Evolutionary conservation across 2,888 invertebrate species (phyloP).

Genomic region (Agrotis ipsilon): DNA sequence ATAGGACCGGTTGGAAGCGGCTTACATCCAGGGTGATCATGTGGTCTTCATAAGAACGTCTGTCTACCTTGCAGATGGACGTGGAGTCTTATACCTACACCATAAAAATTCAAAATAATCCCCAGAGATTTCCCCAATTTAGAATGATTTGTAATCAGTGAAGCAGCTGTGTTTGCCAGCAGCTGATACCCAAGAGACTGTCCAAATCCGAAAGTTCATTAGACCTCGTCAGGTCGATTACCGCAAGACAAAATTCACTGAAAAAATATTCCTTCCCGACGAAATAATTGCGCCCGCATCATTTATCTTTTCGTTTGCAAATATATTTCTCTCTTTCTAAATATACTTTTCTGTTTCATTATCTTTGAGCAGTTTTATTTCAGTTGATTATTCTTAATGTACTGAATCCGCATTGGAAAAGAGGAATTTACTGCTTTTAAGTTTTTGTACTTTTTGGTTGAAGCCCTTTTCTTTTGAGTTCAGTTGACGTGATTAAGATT

Average conservation of each 20-base stretch:
- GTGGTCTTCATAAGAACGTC: too few relatives aligned
- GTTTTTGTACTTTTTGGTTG: slow-evolving; percentile 1
- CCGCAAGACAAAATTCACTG: slow-evolving; percentile 50
- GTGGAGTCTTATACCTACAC: too few relatives aligned
- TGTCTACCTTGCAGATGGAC: too few relatives aligned
- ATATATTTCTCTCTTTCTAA: slow-evolving; percentile 36
- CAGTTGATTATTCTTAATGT: slow-evolving; percentile 46
- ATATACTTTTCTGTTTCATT: slow-evolving; percentile 45
- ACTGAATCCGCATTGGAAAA: slow-evolving; percentile 27
- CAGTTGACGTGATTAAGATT: slow-evolving; percentile 4
- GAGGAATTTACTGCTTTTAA: neutral
- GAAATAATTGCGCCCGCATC: slow-evolving; percentile 61
- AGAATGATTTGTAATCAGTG: neutral
- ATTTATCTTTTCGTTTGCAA: slow-evolving; percentile 63
- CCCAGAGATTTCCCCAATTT: neutral
- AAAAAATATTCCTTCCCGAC: slow-evolving; percentile 50
- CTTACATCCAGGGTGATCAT: too few relatives aligned
- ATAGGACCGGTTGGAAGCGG: too few relatives aligned
- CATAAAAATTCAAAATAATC: too few relatives aligned
- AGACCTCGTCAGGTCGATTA: slow-evolving; percentile 60
- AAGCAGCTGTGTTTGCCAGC: neutral
- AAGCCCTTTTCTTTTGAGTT: slow-evolving; percentile 18
- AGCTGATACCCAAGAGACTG: neutral
- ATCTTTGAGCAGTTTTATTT: slow-evolving; percentile 58
- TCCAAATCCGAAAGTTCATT: slow-evolving; percentile 55